Conservation (phyloP, 1,140 invertebrate species). For the Drosophila punjabiensis region DNA sequence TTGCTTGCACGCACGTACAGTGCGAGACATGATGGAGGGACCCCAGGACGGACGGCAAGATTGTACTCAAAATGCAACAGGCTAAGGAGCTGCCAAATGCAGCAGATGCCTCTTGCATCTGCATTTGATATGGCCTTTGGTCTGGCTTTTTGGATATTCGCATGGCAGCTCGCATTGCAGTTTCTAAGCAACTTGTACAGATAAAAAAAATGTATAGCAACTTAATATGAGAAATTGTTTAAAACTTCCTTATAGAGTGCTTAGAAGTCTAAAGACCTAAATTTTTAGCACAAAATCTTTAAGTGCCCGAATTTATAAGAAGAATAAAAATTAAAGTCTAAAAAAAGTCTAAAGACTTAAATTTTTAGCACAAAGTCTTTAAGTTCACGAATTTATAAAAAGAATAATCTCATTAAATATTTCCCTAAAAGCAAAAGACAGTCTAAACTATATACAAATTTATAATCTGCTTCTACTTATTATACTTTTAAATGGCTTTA, state of each 20-base stretch:
- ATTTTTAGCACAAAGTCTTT: too few species aligned
- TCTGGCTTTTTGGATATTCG: slow-evolving; percentile 48
- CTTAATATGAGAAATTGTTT: not conserved
- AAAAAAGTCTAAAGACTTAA: too few species aligned
- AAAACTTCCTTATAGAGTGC: not conserved
- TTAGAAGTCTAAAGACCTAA: too few species aligned
- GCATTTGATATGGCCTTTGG: slow-evolving; percentile 28
- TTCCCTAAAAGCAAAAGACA: too few species aligned
- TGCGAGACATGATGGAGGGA: slow-evolving; percentile 20
- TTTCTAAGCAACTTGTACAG: slow-evolving; percentile 20
- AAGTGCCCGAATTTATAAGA: too few species aligned
- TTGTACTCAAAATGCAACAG: slow-evolving; percentile 55
- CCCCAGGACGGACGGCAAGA: not conserved
- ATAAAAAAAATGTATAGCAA: not conserved
- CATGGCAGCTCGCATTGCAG: slow-evolving; percentile 21
- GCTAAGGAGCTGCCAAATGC: slow-evolving; percentile 44
- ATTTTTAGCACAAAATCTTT: too few species aligned
- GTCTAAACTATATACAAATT: too few species aligned
- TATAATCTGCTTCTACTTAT: too few species aligned
- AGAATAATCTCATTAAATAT: too few species aligned
- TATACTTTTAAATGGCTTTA: not conserved
- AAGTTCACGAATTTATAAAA: too few species aligned
- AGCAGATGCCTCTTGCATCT: slow-evolving; percentile 45
- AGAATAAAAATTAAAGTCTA: too few species aligned
- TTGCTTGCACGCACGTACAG: slow-evolving; percentile 12